A percentile compares a stretch with the other conserved stretches of the same genome.
Evolutionary conservation across 2,888 invertebrate genomes (phyloP).

Genomic region (Aphidius colemani): DNA sequence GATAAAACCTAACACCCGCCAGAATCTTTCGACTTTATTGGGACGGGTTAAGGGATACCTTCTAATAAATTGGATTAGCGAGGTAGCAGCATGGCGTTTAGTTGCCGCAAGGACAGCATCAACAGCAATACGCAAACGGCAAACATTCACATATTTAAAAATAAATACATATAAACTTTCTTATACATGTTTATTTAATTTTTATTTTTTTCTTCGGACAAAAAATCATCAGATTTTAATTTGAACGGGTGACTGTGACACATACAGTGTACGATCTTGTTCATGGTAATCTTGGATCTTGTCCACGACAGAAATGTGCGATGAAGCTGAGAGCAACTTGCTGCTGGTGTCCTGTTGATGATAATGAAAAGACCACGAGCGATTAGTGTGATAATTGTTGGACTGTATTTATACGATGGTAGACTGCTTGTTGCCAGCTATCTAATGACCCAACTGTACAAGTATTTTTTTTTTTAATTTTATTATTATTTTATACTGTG

Average conservation of each 20-base stretch:
- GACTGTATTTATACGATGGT: constrained; percentile 5
- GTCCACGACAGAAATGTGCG: not conserved
- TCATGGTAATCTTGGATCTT: constrained; percentile 16
- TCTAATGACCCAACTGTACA: constrained; percentile 13
- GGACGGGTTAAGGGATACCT: constrained; percentile 38
- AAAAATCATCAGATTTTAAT: constrained; percentile 43
- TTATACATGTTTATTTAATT: not conserved
- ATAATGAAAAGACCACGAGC: constrained; percentile 14
- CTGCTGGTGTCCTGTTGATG: constrained; percentile 1
- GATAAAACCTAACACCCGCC: constrained; percentile 45
- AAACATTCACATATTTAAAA: no score
- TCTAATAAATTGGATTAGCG: constrained; percentile 40
- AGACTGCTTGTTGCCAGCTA: constrained; percentile 3
- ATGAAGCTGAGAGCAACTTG: not conserved
- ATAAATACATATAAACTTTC: no score
- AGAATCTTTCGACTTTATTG: constrained; percentile 13
- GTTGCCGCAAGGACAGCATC: constrained; percentile 11
- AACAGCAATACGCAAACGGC: not conserved
- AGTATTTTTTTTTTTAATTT: no score
- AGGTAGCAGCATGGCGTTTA: constrained; percentile 27
- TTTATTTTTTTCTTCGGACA: constrained; percentile 31
- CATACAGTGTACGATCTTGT: constrained; percentile 15
- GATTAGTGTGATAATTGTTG: constrained; percentile 13
- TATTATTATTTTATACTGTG: no score
- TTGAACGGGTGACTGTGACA: constrained; percentile 22